Evolutionary conservation across 1,140 invertebrate species (phyloP), one percentile per base, ranked within the genome.

Genomic region (Aphelinus atriplicis): DNA sequence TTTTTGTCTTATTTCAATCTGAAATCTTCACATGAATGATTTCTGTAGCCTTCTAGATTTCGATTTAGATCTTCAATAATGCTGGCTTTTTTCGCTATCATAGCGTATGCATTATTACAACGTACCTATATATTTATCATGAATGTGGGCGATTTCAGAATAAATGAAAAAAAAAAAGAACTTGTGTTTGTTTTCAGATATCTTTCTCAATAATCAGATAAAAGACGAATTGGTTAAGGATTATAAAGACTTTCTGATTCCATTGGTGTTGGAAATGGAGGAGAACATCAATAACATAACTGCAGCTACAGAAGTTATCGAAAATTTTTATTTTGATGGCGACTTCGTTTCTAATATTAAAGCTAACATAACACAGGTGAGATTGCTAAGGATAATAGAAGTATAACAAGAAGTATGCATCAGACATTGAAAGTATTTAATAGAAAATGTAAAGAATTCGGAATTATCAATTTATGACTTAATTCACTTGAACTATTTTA

Each of bases 321-420:
- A 43, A 3, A 62, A 84, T 26, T 84, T 81, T 71, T 85, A 84
- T 43, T 83, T 83, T 55, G 46, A 61, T 0, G 75, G 75, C 3
- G 68, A 79, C 46, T 3, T 74, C 1, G 10, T 6, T 2, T 4
- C 26, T 9, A 51, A 47, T 70, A 4, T 78, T 1, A 4, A 45
- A 3, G 3, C 5, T 0, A 80, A 81, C 7, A 67, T 81, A 2
- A 79, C 78, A 0, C 51, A 80, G 63, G 81, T 78, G 4, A 78
- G 51, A 50, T 62, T 51, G 45, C 3, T 1, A 2, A 65, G 6
- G 50, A 3, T n/a, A 2, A 61, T 7, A 46, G 2, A 46, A 7
- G 43, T 46, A 46, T 61, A 45, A 4, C 42, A 7, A 6, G 60
- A 5, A 46, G 7, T 7, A 46, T 46, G 9, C 9, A 3, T 2